Evolutionary conservation across 2,888 invertebrate species (phyloP), one percentile per base, ranked within the genome.

Genomic region (Drosophila neutralis): DNA sequence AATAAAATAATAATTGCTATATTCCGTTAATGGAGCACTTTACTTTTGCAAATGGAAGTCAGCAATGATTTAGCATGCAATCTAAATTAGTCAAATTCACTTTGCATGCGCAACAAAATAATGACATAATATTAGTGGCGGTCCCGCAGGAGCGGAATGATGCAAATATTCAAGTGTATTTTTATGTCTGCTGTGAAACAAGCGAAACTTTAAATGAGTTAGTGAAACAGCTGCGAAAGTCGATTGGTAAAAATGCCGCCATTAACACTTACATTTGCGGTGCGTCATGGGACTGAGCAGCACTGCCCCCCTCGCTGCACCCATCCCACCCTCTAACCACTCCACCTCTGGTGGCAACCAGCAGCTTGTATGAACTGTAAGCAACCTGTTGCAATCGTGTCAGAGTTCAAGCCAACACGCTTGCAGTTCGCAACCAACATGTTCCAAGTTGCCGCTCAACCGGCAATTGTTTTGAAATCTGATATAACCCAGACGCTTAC

Each of bases 371-470:
- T 36, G 33, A 40, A 36, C 65, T 21, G 21, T 33, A 56, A 49
- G 66, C 76, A 76, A 76, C 75, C 75, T 76, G 75, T 76, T 76
- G 75, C 69, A 76, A 59, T 76, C 66, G 71, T 76, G 75, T 75
- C 74, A 75, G 15, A 75, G 74, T 75, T 75, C 64, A 74, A 33
- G 36, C 54, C 69, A 70, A 76, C 70, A 35, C 29, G 63, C 33
- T 40, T 54, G 51, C 27, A 29, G 33, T 10, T 11, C 51, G 56
- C 38, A 31, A 21, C 63, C n/a, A 74, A 74, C 74, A 40, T 75
- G 74, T 75, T 75, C 48, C 49, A 57, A 67, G 59, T 48, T 35
- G 49, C 13, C 40, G 10, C 21, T 24, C 13, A 68, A 24, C 35
- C 51, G 73, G 45, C 69, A 40, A 54, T 51, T 52, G 42, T 57